A percentile compares a stretch with the other conserved stretches of the same genome.
phyloP scores from a whole-genome alignment of 1,140 invertebrate species.

The Vanessa tameamea region DNA sequence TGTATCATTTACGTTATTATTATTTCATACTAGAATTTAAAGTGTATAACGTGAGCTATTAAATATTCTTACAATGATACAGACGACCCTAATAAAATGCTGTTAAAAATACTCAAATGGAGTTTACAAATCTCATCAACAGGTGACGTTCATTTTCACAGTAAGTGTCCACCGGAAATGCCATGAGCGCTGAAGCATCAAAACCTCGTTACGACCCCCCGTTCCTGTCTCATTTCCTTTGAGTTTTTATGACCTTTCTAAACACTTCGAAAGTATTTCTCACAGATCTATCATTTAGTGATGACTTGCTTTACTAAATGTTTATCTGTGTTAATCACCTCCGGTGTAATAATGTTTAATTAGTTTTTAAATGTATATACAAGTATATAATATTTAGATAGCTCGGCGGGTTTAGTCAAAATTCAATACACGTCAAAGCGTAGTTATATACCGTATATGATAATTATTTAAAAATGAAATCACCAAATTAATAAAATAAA shows the following conservation, averaged over 20 bases:
- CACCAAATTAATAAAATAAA: too few relatives aligned
- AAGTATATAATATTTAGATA: too few relatives aligned
- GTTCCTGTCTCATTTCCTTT: slow-evolving; percentile 72
- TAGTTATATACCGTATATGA: too few relatives aligned
- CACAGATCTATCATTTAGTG: slow-evolving; percentile 40
- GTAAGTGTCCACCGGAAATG: slow-evolving; percentile 57
- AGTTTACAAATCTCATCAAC: slow-evolving; percentile 31
- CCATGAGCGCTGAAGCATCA: slow-evolving; percentile 58
- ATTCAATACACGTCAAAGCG: too few relatives aligned
- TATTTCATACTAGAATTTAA: too few relatives aligned
- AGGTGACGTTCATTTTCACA: slow-evolving; percentile 38
- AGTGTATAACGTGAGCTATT: too few relatives aligned
- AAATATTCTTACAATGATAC: too few relatives aligned
- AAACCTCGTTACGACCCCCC: slow-evolving; percentile 61
- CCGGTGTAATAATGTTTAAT: background rate
- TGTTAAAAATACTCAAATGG: background rate
- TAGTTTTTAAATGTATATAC: too few relatives aligned
- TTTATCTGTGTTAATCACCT: background rate
- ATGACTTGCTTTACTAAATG: slow-evolving; percentile 38
- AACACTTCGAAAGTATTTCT: slow-evolving; percentile 35
- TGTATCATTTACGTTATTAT: too few relatives aligned
- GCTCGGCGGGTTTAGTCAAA: too few relatives aligned
- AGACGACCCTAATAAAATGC: background rate
- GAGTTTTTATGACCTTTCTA: slow-evolving; percentile 52
- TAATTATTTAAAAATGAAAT: too few relatives aligned